Percentiles rank a stretch among this genome's conserved stretches.
These are phyloP conservation scores for Andrena hattorfiana DNA, from an alignment of 2,888 invertebrate genomes.

Conservation along the genomic window DNA sequence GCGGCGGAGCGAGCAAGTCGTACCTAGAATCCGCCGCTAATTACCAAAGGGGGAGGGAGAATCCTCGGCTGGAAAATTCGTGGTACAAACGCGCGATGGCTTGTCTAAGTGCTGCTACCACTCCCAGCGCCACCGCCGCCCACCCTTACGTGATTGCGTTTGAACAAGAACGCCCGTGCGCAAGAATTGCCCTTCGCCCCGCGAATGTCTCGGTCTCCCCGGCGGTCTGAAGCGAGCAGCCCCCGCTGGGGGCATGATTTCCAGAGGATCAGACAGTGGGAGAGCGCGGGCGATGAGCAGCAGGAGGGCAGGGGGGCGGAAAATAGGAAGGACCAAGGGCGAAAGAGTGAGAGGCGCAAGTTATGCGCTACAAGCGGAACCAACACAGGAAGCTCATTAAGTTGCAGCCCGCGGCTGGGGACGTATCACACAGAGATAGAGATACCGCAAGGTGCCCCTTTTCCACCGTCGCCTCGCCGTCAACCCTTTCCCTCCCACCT, in stretches of 20 bases:
- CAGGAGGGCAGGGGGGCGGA: background rate
- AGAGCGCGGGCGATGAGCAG: background rate
- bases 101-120: background rate
- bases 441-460: constrained; percentile 59
- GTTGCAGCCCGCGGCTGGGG: constrained; percentile 73
- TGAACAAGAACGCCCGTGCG: constrained; percentile 22
- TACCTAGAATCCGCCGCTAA: constrained; percentile 30
- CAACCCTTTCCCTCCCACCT: constrained; percentile 40
- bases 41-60: constrained; percentile 6
- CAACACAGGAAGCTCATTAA: constrained; percentile 78
- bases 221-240: constrained; percentile 12
- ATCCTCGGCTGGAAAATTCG: constrained; percentile 21
- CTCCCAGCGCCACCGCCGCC: too few species aligned
- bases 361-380: constrained; percentile 75
- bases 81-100: constrained; percentile 4
- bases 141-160: constrained; percentile 7
- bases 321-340: constrained; percentile 28
- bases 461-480: constrained; percentile 28
- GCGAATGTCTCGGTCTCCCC: background rate
- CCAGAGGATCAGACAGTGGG: constrained; percentile 37
- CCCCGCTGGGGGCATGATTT: constrained; percentile 22
- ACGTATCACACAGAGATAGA: constrained; percentile 41
- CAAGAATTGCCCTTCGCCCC: background rate
- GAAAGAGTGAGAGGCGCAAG: constrained; percentile 57
- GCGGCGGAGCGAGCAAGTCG: constrained; percentile 20